Base-by-base conservation (phyloP, 1,140 invertebrate species). In the Tigriopus japonicus region DNA sequence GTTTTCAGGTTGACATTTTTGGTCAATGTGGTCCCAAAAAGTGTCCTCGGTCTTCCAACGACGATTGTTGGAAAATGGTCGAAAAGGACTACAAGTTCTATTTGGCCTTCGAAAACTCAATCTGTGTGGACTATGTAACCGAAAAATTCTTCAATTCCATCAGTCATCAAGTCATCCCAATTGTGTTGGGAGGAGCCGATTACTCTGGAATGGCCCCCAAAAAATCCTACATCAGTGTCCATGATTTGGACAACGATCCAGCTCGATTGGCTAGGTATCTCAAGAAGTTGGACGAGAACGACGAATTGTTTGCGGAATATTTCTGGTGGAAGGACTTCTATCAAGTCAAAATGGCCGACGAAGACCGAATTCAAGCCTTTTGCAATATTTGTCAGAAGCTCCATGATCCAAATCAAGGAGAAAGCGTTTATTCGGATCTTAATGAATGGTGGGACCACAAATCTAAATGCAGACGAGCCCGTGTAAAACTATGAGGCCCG, bases 151-250 rank as follows among this genome's bases (percentile, higher is more conserved):
- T 63, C 62, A 56, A 66, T 55, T 23, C 68, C 5, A 41, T 72
- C 41, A 63, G 65, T 14, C 58, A 62, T 21, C 63, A 69, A 42
- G 74, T 82, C 0, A 77, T 86, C 14, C 84, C 85, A 0, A 72
- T 87, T 35, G 78, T 85, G 17, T 77, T 83, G 72, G 84, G 84
- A 1, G 71, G 77, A 0, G 65, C 65, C 6, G 75, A 76, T 68
- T 81, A 76, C 69, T 68, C 69, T 21, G 70, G 64, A 64, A 63
- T 76, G 12, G 73, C 84, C 14, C 84, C 84, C 0, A 75, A 77
- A 0, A 66, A 72, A 60, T 84, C 83, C 0, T 85, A 77, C 65
- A 78, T 83, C 51, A 71, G 82, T 66, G 75, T 75, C 0, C 67
- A 72, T 17, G 71, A 77, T 56, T 81, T 77, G 61, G 63, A 72